These are phyloP conservation scores for Calosoma granatense DNA, from an alignment of 1,140 invertebrate genomes.

Conservation along the genomic window DNA sequence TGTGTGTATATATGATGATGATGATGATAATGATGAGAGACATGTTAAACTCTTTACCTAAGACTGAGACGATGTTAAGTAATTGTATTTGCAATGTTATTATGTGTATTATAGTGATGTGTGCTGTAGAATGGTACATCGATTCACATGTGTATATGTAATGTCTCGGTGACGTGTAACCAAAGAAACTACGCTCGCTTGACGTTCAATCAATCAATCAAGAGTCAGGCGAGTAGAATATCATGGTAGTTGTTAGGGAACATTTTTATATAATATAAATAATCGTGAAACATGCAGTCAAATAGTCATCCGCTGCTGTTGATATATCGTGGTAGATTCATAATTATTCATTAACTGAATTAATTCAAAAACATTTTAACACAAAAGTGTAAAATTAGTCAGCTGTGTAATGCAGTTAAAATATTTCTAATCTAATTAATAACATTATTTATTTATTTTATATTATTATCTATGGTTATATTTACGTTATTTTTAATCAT, in stretches of 20 bases:
- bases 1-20: no score
- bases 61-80: neutral
- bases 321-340: neutral
- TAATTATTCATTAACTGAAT: no score
- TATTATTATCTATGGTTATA: neutral
- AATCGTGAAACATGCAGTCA: conserved; percentile 4
- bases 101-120: neutral
- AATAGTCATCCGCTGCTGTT: conserved; percentile 1
- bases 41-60: conserved; percentile 5
- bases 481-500: conserved; percentile 9
- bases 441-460: conserved; percentile 7
- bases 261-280: conserved; percentile 3
- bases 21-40: neutral
- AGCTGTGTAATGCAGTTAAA: conserved; percentile 8
- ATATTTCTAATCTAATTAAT: conserved; percentile 2
- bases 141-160: no score
- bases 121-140: neutral
- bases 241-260: neutral
- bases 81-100: conserved; percentile 5
- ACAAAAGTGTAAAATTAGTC: conserved; percentile 9
- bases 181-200: neutral
- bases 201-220: neutral
- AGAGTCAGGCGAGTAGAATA: conserved; percentile 4
- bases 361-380: conserved; percentile 2
- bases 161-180: neutral